Evolutionary conservation across 2,797 vertebrate genomes (phyloP).

Genomic region (Pseudochirops cupreus): DNA sequence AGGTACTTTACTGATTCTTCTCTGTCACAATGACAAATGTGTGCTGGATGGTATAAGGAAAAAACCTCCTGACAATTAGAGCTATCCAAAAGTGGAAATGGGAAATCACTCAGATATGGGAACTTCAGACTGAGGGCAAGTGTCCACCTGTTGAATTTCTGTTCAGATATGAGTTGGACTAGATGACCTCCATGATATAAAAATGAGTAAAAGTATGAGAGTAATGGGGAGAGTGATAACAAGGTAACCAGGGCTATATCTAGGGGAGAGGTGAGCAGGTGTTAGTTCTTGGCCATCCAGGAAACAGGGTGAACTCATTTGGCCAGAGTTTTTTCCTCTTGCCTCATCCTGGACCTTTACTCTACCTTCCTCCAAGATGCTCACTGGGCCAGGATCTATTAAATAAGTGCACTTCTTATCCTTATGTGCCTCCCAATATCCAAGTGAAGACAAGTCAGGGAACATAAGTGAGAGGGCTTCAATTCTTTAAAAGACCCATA

Average conservation of each 20-base stretch:
- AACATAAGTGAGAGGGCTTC: neutral
- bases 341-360: neutral
- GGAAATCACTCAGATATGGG: neutral
- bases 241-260: neutral
- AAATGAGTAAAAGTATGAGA: neutral
- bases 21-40: neutral
- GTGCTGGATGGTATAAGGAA: neutral
- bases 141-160: neutral
- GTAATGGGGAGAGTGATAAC: neutral
- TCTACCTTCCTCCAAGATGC: neutral
- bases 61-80: neutral
- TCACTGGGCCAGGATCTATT: neutral
- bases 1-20: neutral
- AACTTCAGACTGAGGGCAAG: neutral
- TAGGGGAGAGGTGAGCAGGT: neutral
- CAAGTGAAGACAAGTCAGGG: neutral
- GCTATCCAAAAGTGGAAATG: neutral
- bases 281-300: neutral
- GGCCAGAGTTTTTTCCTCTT: neutral
- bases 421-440: neutral
- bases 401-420: slow-evolving; percentile 21
- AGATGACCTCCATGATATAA: neutral
- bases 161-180: neutral
- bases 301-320: neutral
- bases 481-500: neutral